A percentile compares a stretch with the other conserved stretches of the same genome.
phyloP scores from a whole-genome alignment of 1,140 invertebrate genomes.

The Caenorhabditis latens region DNA sequence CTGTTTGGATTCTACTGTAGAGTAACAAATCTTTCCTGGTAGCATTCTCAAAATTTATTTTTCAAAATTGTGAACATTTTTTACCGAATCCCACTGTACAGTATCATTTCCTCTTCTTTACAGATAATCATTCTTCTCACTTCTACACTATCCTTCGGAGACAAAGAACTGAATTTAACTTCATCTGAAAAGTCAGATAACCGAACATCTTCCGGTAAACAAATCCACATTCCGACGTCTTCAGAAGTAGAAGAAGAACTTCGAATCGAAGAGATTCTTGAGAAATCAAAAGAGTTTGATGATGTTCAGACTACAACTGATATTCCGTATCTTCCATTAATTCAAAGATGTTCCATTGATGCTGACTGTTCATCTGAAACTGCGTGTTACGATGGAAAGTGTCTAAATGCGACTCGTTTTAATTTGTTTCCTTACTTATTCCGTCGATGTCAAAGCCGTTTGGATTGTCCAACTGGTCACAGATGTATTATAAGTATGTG shows the following conservation, averaged over 20 bases:
- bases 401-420: background rate
- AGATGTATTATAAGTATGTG: conserved; percentile 1
- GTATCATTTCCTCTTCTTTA: background rate
- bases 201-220: background rate
- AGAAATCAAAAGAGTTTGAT: conserved; percentile 32
- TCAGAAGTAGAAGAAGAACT: conserved; percentile 1
- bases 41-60: too few species aligned
- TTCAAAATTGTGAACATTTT: too few species aligned
- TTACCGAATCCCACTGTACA: too few species aligned
- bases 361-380: conserved; percentile 24
- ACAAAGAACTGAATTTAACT: background rate
- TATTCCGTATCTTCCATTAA: conserved; percentile 47
- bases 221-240: conserved; percentile 12
- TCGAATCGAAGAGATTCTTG: background rate
- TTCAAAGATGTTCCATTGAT: conserved; percentile 25
- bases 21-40: too few species aligned
- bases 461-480: conserved; percentile 25
- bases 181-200: conserved; percentile 1
- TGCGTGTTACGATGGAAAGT: conserved; percentile 21
- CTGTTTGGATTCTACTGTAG: too few species aligned
- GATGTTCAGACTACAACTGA: background rate
- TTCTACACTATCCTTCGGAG: background rate
- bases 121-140: background rate
- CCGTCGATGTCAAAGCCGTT: background rate
- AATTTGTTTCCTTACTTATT: conserved; percentile 22